Evolutionary conservation across 2,888 invertebrate species (phyloP), one percentile per base, ranked within the genome.

Genomic region (Sesia bembeciformis): DNA sequence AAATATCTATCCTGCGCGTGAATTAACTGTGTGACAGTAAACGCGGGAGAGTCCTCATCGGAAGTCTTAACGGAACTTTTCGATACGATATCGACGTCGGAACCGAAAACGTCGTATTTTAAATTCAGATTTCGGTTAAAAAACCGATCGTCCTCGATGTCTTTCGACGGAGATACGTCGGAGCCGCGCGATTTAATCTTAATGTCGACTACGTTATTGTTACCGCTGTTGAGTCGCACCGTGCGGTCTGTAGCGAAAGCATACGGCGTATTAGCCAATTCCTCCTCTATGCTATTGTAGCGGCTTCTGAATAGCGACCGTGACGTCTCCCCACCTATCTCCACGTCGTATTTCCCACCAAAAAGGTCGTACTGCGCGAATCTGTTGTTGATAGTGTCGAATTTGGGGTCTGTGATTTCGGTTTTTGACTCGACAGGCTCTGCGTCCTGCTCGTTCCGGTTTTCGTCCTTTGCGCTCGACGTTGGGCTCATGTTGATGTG

Each of bases 221-320:
- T 63, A 7, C 70, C 66, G 57, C 66, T 72, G 65, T 72, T 71
- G 0, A 74, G 60, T 4, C 76, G 70, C 0, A 76, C 62, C 23
- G 81, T 70, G 43, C 84, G 79, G 3, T 82, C 80, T 0, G 81
- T 78, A 0, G 84, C 81, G 75, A 90, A 90, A 56, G 90, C 90
- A 68, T 90, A 90, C 39, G 90, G 90, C 53, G 90, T 90, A 60
- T 90, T 90, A 0, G 90, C 89, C 0, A 90, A 66, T 40, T 90
- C 90, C 56, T 89, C 86, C 59, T 90, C 90, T 1, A 90, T 78
- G 57, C 89, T 90, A 62, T 90, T 90, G 81, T 89, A 88, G 3
- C 90, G 77, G 58, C 86, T 88, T 4, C 90, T 72, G 69, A 90
- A 90, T 3, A 90, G 73, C 39, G 89, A 88, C 3, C 72, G 76